phyloP scores from a whole-genome alignment of 2,888 invertebrate species.

The Aromia moschata region DNA sequence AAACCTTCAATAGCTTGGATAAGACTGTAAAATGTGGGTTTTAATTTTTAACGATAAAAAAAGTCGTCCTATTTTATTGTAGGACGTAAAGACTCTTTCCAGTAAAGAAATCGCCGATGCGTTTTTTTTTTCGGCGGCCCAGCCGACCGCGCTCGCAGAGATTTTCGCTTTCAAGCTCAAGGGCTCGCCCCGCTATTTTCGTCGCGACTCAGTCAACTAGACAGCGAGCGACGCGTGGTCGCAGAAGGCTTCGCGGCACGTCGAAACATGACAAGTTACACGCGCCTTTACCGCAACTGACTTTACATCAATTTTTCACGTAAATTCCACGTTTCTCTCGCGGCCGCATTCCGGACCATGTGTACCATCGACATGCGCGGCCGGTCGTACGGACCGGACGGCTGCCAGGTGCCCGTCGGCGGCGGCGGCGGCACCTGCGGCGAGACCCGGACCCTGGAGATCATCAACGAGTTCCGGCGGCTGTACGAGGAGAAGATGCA shows the following conservation, averaged over 20 bases:
- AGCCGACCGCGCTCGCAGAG: too few species aligned
- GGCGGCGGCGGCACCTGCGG: slow-evolving; percentile 50
- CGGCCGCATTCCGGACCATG: slow-evolving; percentile 35
- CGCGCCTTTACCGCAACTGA: slow-evolving; percentile 30
- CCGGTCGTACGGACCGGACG: slow-evolving; percentile 38
- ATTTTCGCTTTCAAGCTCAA: too few species aligned
- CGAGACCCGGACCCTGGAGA: slow-evolving; percentile 61
- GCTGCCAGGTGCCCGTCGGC: slow-evolving; percentile 47
- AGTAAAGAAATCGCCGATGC: too few species aligned
- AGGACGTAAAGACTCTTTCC: too few species aligned
- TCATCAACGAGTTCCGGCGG: slow-evolving; percentile 69
- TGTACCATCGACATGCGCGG: slow-evolving; percentile 31
- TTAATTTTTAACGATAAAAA: too few species aligned
- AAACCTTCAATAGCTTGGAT: too few species aligned
- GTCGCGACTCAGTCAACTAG: slow-evolving; percentile 7
- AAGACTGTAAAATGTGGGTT: too few species aligned
- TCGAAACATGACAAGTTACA: slow-evolving; percentile 43
- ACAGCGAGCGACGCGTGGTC: too few species aligned
- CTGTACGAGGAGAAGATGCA: slow-evolving; percentile 71
- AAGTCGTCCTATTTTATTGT: too few species aligned
- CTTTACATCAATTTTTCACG: slow-evolving; percentile 26
- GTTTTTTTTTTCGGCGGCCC: too few species aligned
- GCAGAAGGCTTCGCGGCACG: slow-evolving; percentile 24
- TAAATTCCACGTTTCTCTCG: slow-evolving; percentile 43
- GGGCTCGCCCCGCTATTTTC: too few species aligned